Base-by-base conservation (phyloP, 2,113 vertebrate species). In the Sorex fumeus region DNA sequence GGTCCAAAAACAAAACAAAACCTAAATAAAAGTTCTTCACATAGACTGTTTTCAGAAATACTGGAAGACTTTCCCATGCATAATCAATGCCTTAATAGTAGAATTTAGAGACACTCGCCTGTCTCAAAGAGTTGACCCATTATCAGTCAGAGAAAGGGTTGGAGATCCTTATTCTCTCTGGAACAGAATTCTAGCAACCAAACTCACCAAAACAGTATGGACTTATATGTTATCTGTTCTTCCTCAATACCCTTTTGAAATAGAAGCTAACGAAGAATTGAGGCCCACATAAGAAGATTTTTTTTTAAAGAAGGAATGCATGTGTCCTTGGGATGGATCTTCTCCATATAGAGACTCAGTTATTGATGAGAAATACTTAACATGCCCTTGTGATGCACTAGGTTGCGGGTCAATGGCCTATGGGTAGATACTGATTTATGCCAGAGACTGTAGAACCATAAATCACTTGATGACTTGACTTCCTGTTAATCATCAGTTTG, bases 391-490 rank as follows among this genome's bases (percentile, higher is more conserved):
- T 57, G 47, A 70, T 86, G 62, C 25, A 82, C 57, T 79, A 67
- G 47, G 62, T 30, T 90, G 25, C 81, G 69, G 64, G n/a, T 57
- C 67, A 60, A 91, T 36, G 27, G 64, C 84, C 90, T 34, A 5
- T 11, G 82, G 88, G 62, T 64, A 81, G 74, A 45, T 71, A 88
- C 5, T 43, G 57, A 88, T 87, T 88, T 87, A 87, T 70, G 8
- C 70, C 88, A 92, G 66, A 92, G 66, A 83, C 30, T 25, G n/a
- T 12, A 57, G 40, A 50, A 8, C 40, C 43, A 70, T 92, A 90
- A 64, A 70, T 78, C n/a, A n/a, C n/a, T n/a, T n/a, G n/a, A n/a
- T n/a, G n/a, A n/a, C n/a, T n/a, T n/a, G n/a, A n/a, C n/a, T n/a
- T n/a, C n/a, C n/a, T n/a, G n/a, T n/a, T n/a, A n/a, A n/a, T n/a